Evolutionary conservation across 2,113 vertebrate genomes (phyloP).

Genomic region (Steatornis caripensis): DNA sequence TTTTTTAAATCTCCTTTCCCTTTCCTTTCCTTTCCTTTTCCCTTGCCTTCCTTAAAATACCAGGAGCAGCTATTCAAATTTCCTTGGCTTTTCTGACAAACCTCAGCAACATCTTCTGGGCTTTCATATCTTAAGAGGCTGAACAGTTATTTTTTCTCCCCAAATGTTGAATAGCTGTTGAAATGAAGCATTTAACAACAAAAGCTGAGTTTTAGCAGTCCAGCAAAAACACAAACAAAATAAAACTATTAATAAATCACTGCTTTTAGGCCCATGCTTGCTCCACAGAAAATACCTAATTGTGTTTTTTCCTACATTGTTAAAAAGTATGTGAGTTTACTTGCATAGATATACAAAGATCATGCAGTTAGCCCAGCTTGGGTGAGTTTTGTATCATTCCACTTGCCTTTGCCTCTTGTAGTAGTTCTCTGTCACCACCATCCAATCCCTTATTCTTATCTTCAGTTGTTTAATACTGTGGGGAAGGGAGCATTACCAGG

Average conservation of each 20-base stretch:
- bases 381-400: not conserved
- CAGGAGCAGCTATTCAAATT: not conserved
- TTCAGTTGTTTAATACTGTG: not conserved
- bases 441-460: not conserved
- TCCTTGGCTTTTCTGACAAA: not conserved
- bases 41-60: not conserved
- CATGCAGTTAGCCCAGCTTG: not conserved
- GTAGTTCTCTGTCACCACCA: not conserved
- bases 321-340: not conserved
- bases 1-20: not conserved
- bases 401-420: not conserved
- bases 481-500: not conserved
- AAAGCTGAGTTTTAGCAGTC: not conserved
- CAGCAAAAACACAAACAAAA: not conserved
- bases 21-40: not conserved
- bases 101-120: not conserved
- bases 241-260: not conserved
- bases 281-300: not conserved
- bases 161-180: not conserved
- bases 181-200: not conserved
- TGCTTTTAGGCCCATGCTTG: not conserved
- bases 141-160: not conserved
- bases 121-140: not conserved
- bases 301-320: accelerated
- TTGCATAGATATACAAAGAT: not conserved